phyloP scores from a whole-genome alignment of 2,888 invertebrate species.

The Leuctra nigra region DNA sequence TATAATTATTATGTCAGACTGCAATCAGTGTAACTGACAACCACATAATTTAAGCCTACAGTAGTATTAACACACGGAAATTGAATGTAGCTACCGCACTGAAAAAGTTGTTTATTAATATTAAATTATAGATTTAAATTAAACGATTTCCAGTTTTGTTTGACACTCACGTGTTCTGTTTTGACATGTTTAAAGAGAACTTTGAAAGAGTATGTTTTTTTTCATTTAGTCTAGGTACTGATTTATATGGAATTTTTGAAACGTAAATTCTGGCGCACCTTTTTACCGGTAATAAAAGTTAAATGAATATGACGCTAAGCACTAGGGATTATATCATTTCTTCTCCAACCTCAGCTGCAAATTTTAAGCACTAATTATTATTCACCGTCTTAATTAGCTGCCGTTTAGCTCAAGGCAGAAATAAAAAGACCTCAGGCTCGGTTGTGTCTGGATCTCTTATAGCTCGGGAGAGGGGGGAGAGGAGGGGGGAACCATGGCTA shows the following conservation, averaged over 20 bases:
- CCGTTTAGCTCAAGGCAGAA: slow-evolving; percentile 15
- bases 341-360: slow-evolving; percentile 21
- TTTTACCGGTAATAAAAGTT: too few relatives aligned
- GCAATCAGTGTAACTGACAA: background rate
- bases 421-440: slow-evolving; percentile 14
- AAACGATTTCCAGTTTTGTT: background rate
- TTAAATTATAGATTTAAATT: slow-evolving; percentile 9
- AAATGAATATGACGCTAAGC: too few relatives aligned
- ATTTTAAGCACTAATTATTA: slow-evolving; percentile 16
- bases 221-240: background rate
- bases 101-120: slow-evolving; percentile 1
- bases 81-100: background rate
- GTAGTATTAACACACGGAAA: background rate
- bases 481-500: background rate
- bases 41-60: background rate
- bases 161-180: background rate
- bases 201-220: background rate
- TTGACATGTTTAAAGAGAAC: background rate
- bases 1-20: slow-evolving; percentile 12
- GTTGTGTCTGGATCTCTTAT: background rate
- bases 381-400: slow-evolving; percentile 22
- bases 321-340: too few relatives aligned
- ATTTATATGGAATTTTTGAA: too few relatives aligned
- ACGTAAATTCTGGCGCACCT: too few relatives aligned
- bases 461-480: background rate